Evolutionary conservation across 2,888 invertebrate species (phyloP), one percentile per base, ranked within the genome.

Genomic region (Diarsia mendica): DNA sequence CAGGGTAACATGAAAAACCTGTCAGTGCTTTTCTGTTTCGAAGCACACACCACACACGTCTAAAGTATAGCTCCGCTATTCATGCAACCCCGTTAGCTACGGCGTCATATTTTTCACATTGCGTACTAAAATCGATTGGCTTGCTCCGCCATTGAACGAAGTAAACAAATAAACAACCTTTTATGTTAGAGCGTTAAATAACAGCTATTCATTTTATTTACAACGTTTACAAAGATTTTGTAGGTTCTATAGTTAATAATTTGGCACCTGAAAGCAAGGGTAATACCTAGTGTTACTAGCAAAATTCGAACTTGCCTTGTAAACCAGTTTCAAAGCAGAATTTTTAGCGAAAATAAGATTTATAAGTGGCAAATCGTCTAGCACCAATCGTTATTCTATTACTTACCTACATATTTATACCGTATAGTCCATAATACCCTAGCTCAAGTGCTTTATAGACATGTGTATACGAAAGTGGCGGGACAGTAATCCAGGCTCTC

Each of bases 141-240:
- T 44, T 68, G 48, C 69, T 53, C 18, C 6, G 28, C 23, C 66
- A 69, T 63, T 72, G 68, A 72, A 68, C 61, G 64, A 13, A 58
- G 72, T 76, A 79, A 79, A 82, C 73, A 84, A 77, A 84, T 79
- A 80, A 75, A 80, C 58, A 78, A 73, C 11, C n/a, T 79, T 77
- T 85, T 75, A 75, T 77, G 64, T 68, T 77, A 67, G 46, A 69
- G 28, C 68, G 77, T 77, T 85, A 82, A 87, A 87, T 79, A 80
- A 76, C 58, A 64, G 39, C 79, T 75, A 79, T 85, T 87, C 63
- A 77, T 83, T 89, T 85, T 86, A 87, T 89, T 86, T 83, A 82
- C 81, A 78, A 78, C 79, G 80, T 85, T 86, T 83, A 84, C 77
- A 80, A 76, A 65, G 60, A 73, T 85, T 85, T 46, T 23, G 66